Evolutionary conservation across 92 coral and sea anemone genomes (phyloP), one percentile per base, ranked within the genome.

Genomic region (Palythoa heliodiscus): DNA sequence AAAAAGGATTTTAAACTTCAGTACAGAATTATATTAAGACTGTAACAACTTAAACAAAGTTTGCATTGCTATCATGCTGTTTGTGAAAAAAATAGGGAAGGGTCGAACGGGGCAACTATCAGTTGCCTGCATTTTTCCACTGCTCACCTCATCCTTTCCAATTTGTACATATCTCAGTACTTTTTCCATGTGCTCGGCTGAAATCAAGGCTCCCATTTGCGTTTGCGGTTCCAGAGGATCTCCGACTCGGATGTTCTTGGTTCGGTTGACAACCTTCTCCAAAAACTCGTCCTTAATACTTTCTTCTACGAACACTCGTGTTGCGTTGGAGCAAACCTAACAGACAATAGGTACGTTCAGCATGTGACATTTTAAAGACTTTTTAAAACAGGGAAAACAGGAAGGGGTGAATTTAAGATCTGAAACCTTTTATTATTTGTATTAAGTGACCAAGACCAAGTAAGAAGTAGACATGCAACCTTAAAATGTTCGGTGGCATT

Each of bases 191-290:
- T 95, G 98, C 54, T 92, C 94, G 70, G 86, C 90, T 17, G 98
- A 93, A 60, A 95, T 94, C 71, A 95, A 23, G 19, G 98, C 93
- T 4, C 98, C 98, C 98, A 95, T 96, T 87, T 96, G 99, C 13
- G 96, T 93, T 25, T 81, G 86, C 17, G 93, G 92, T 83, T 91
- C 93, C 92, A 93, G 92, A 7, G 99, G 99, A 83, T 96, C 93
- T 19, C 99, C 99, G 23, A 96, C 99, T 2, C 82, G 93, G 79
- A 96, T 94, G 22, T 84, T 94, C 48, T 89, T 93, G 8, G 95
- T 91, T 75, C 99, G 93, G 52, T 91, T 90, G 57, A 94, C 98
- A 19, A 96, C 88, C 60, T 88, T 93, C 57, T 86, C 85, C 15
- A 95, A 79, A 79, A 96, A 94, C 57, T 90, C 89, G n/a, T 88